Percentiles rank a stretch among this genome's conserved stretches.
Evolutionary conservation across 2,113 vertebrate genomes (phyloP).

Genomic region (Chamaea fasciata): DNA sequence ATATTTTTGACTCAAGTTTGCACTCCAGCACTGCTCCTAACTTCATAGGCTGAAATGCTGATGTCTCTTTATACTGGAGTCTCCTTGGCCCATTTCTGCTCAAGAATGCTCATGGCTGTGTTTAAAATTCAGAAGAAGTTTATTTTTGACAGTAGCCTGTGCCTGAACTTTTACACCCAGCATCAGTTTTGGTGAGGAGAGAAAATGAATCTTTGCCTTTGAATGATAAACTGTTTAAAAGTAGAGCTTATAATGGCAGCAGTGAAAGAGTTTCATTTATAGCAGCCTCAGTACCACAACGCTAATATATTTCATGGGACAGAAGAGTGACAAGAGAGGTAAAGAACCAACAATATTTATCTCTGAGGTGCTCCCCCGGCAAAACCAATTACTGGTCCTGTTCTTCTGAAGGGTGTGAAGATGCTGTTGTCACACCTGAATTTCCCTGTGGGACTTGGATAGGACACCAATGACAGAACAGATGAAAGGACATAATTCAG

Average conservation of each 20-base stretch:
- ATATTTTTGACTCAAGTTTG: neutral
- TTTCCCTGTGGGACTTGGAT: neutral
- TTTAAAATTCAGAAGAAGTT: neutral
- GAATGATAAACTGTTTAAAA: slow-evolving; percentile 31
- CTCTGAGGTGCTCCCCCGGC: slow-evolving; percentile 28
- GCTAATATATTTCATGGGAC: slow-evolving; percentile 2
- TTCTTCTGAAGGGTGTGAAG: neutral
- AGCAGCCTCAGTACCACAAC: neutral
- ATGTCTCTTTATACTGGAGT: neutral
- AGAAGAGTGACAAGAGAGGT: neutral
- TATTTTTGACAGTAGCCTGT: neutral
- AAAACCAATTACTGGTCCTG: slow-evolving; percentile 54
- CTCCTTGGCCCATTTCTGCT: neutral
- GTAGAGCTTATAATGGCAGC: neutral
- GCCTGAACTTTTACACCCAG: neutral
- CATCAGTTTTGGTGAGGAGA: neutral
- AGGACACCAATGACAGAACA: neutral
- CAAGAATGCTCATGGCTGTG: neutral
- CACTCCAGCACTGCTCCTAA: neutral
- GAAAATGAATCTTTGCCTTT: slow-evolving; percentile 23
- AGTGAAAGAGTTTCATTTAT: slow-evolving; percentile 21
- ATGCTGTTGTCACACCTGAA: slow-evolving; percentile 11
- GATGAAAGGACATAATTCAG: neutral
- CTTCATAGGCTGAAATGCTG: neutral
- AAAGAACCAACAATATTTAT: slow-evolving; percentile 52